Conservation (phyloP, 2,888 invertebrate genomes). For the Epirrhoe tristata region DNA sequence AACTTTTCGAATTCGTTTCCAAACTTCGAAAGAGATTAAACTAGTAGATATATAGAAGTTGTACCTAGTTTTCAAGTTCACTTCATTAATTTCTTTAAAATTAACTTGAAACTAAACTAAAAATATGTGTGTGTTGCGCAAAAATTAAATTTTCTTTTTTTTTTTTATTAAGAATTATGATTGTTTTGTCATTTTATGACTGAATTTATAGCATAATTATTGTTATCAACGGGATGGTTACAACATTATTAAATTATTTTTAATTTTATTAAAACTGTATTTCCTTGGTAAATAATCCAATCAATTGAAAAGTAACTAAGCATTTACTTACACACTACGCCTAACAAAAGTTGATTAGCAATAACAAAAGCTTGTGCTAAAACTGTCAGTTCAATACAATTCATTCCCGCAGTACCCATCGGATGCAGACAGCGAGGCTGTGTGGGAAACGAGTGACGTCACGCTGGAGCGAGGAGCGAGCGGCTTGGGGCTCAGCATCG, state of each 20-base stretch:
- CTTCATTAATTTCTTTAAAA: too few species aligned
- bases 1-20: conserved; percentile 10
- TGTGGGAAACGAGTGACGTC: conserved; percentile 97
- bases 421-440: conserved; percentile 87
- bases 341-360: not conserved
- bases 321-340: not conserved
- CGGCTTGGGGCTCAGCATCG: conserved; percentile 98
- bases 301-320: too few species aligned
- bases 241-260: too few species aligned
- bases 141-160: too few species aligned
- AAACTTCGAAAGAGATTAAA: not conserved
- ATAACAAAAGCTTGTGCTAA: not conserved
- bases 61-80: conserved; percentile 1
- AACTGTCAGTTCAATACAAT: not conserved
- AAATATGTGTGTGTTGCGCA: too few species aligned
- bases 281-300: too few species aligned
- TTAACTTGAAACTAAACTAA: too few species aligned
- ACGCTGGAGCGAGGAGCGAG: conserved; percentile 93
- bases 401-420: conserved; percentile 60
- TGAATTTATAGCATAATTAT: too few species aligned
- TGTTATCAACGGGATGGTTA: too few species aligned
- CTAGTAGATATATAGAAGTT: not conserved
- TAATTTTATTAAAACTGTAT: too few species aligned
- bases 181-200: too few species aligned
- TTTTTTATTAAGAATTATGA: too few species aligned